A percentile compares a stretch with the other conserved stretches of the same genome.
phyloP scores from a whole-genome alignment of 2,888 invertebrate genomes.

The Microctonus aethiopoides region DNA sequence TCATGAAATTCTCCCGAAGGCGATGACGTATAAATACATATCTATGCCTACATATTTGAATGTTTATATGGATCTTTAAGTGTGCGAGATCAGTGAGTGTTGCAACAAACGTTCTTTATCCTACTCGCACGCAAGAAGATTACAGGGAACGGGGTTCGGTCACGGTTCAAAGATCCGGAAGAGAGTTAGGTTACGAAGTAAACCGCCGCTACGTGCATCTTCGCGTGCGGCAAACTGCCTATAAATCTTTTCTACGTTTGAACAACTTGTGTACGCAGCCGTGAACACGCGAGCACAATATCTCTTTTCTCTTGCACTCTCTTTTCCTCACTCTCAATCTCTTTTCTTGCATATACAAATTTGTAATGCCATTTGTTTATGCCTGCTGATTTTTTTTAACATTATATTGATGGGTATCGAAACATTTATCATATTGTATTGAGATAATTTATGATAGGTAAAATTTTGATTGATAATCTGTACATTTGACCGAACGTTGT shows the following conservation, averaged over 20 bases:
- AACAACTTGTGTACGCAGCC: conserved; percentile 45
- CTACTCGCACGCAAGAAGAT: conserved; percentile 43
- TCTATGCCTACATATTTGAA: background rate
- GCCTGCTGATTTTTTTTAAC: background rate
- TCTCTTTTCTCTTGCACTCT: background rate
- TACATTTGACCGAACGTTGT: background rate
- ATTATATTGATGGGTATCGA: background rate
- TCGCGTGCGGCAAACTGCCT: conserved; percentile 41
- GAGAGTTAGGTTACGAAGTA: conserved; percentile 43
- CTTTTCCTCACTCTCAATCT: background rate
- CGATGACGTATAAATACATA: conserved; percentile 33
- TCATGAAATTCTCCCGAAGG: conserved; percentile 31
- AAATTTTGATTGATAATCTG: conserved; percentile 12
- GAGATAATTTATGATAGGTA: background rate
- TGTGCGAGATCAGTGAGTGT: conserved; percentile 26
- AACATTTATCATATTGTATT: conserved; percentile 5
- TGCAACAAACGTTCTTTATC: conserved; percentile 45
- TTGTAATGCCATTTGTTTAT: conserved; percentile 24
- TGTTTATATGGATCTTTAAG: conserved; percentile 29
- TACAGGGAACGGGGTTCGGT: conserved; percentile 42
- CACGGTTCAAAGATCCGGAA: conserved; percentile 48
- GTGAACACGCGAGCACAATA: conserved; percentile 41
- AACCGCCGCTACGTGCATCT: conserved; percentile 42
- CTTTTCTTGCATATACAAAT: conserved; percentile 13
- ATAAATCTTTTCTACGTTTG: conserved; percentile 45